Evolutionary conservation across 1,140 invertebrate species (phyloP).

Genomic region (Oscheius sp.): DNA sequence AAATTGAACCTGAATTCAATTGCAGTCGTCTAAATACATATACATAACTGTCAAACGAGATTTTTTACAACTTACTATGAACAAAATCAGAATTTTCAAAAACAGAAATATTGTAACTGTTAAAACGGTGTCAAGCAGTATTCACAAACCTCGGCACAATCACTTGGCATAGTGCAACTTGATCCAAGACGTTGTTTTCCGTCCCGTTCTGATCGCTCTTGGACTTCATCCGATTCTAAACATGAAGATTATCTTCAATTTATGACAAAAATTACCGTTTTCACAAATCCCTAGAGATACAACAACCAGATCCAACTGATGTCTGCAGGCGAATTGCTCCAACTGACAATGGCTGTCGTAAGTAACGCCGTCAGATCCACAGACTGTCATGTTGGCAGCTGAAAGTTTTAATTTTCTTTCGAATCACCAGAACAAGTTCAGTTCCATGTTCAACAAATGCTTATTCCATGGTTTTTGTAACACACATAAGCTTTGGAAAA

Average conservation of each 20-base stretch:
- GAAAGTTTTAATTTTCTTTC: neutral
- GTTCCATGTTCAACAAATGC: no score
- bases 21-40: no score
- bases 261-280: constrained; percentile 6
- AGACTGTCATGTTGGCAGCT: constrained; percentile 68
- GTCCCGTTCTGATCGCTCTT: constrained; percentile 19
- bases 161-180: neutral
- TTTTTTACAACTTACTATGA: no score
- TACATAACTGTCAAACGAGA: no score
- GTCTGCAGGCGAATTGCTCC: constrained; percentile 72
- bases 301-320: constrained; percentile 34
- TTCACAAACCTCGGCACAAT: constrained; percentile 9
- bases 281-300: constrained; percentile 37
- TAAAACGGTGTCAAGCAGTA: neutral
- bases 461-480: no score
- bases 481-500: neutral
- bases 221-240: constrained; percentile 15
- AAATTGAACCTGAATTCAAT: no score
- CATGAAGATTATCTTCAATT: neutral
- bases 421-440: neutral
- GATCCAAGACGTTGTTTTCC: constrained; percentile 15
- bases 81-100: no score
- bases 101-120: neutral
- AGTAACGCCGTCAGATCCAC: constrained; percentile 81
- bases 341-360: constrained; percentile 83